phyloP scores from a whole-genome alignment of 1,140 invertebrate species.

The Caenorhabditis inopinata region DNA sequence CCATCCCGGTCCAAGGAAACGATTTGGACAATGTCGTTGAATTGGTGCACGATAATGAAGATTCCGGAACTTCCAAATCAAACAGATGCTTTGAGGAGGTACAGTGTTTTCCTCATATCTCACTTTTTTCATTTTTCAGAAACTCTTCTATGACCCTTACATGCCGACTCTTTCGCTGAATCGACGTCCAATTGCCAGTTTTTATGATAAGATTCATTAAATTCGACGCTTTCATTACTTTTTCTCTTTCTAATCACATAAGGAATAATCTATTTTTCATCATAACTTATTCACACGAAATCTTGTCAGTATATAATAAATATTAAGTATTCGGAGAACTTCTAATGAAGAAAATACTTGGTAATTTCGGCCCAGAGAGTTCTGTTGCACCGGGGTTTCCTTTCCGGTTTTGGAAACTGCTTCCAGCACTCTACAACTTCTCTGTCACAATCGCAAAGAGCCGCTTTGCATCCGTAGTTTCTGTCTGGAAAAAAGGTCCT shows the following conservation, averaged over 20 bases:
- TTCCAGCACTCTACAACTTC: constrained; percentile 35
- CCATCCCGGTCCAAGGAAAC: not conserved
- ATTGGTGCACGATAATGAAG: not conserved
- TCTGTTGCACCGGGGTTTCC: constrained; percentile 34
- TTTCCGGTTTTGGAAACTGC: constrained; percentile 28
- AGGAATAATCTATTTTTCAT: not conserved
- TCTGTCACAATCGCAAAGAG: constrained; percentile 40
- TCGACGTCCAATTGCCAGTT: not conserved
- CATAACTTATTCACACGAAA: not conserved
- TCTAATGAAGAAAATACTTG: not conserved
- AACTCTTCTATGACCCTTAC: not conserved
- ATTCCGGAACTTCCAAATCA: no score
- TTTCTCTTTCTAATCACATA: not conserved
- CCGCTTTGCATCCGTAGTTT: constrained; percentile 30
- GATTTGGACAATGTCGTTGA: not conserved
- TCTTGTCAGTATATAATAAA: no score
- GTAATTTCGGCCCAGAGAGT: not conserved
- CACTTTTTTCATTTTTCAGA: not conserved
- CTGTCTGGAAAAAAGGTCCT: not conserved
- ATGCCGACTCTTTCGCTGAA: not conserved
- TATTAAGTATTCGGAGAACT: no score
- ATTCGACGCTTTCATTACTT: not conserved
- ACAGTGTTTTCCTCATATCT: not conserved
- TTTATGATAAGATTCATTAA: constrained; percentile 24
- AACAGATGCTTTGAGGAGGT: not conserved